Evolutionary conservation across 2,113 vertebrate genomes (phyloP).

Genomic region (Pimephales promelas): DNA sequence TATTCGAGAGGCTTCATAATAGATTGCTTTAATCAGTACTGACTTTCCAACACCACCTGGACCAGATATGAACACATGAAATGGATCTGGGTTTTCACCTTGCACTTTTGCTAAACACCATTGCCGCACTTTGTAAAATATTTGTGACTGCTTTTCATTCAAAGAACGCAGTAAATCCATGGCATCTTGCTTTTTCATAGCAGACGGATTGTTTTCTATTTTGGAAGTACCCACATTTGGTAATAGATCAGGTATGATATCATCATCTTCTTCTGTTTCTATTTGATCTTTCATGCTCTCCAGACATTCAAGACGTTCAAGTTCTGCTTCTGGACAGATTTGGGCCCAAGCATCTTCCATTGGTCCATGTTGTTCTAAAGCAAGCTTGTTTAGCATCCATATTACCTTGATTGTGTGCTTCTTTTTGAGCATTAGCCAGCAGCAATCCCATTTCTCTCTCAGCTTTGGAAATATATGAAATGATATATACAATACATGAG

Average conservation of each 20-base stretch:
- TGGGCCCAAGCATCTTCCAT: slow-evolving; percentile 45
- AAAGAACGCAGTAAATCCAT: slow-evolving; percentile 27
- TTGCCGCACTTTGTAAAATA: slow-evolving; percentile 38
- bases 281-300: not conserved
- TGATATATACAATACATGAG: too few species aligned
- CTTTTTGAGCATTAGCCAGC: too few species aligned
- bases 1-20: slow-evolving; percentile 13
- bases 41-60: slow-evolving; percentile 12
- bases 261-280: slow-evolving; percentile 1
- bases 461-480: too few species aligned
- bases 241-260: not conserved
- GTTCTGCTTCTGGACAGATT: slow-evolving; percentile 46
- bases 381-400: too few species aligned
- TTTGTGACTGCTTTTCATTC: slow-evolving; percentile 30
- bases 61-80: slow-evolving; percentile 48
- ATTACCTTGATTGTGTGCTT: too few species aligned
- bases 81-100: slow-evolving; percentile 41
- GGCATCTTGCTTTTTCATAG: slow-evolving; percentile 9
- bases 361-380: slow-evolving; percentile 15
- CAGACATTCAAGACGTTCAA: slow-evolving; percentile 30
- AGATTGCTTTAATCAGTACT: slow-evolving; percentile 16
- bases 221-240: not conserved
- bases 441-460: too few species aligned
- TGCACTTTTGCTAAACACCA: slow-evolving; percentile 38
- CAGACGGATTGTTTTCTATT: not conserved